These are phyloP conservation scores for Palythoa grandiflora DNA, from an alignment of 92 coral and sea anemone species.

Conservation along the genomic window DNA sequence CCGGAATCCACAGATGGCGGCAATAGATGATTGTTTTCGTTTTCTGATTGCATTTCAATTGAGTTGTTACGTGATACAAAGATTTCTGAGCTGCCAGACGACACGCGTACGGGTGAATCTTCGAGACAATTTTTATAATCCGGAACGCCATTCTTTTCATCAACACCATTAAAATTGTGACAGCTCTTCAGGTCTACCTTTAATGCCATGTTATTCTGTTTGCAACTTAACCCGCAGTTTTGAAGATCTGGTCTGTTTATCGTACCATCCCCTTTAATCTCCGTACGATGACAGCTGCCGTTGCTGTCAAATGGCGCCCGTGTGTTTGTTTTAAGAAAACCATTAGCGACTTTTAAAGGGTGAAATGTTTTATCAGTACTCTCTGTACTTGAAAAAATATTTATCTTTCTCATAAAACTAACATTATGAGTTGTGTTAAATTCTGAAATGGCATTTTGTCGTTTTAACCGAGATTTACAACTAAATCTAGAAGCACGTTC, in stretches of 20 bases:
- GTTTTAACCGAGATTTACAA: slow-evolving; percentile 3
- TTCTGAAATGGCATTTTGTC: slow-evolving; percentile 17
- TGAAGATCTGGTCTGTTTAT: slow-evolving; percentile 7
- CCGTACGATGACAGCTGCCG: not conserved
- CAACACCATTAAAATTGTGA: slow-evolving; percentile 14
- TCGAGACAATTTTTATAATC: too few species aligned
- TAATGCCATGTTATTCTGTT: slow-evolving; percentile 19
- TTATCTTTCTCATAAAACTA: slow-evolving; percentile 45
- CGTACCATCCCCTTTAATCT: slow-evolving; percentile 12
- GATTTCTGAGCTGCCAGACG: slow-evolving; percentile 16
- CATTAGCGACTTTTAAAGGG: slow-evolving; percentile 32
- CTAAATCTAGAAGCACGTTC: not conserved
- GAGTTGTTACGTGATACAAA: slow-evolving; percentile 2
- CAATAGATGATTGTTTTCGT: slow-evolving; percentile 17
- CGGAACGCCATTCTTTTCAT: not conserved
- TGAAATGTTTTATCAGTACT: slow-evolving; percentile 40
- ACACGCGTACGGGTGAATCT: not conserved
- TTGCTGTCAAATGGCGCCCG: not conserved
- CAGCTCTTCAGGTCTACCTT: slow-evolving; percentile 31
- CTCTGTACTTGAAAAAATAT: slow-evolving; percentile 35
- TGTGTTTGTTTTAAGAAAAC: slow-evolving; percentile 28
- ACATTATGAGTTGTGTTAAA: slow-evolving; percentile 12
- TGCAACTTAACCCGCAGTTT: not conserved
- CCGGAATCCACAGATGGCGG: not conserved
- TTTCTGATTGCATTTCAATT: slow-evolving; percentile 26